Evolutionary conservation across 2,888 invertebrate species (phyloP).

Genomic region (Dasypogon diadema): DNA sequence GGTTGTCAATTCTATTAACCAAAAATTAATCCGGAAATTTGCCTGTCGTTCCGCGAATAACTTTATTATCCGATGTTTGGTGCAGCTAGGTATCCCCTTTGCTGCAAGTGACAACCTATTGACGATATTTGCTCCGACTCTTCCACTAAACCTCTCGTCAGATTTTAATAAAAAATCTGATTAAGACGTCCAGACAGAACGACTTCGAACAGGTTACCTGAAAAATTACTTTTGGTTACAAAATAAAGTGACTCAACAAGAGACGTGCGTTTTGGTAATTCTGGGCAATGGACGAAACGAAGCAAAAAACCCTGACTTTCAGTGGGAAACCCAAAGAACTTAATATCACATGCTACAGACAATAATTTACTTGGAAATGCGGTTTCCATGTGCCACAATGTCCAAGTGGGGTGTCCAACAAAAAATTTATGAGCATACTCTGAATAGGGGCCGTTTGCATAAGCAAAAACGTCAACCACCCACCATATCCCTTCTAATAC

Average conservation of each 20-base stretch:
- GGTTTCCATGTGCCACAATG: constrained; percentile 49
- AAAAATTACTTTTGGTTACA: constrained; percentile 21
- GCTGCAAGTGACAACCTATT: too few species aligned
- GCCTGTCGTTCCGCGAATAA: too few species aligned
- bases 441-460: constrained; percentile 12
- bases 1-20: too few species aligned
- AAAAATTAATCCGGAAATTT: too few species aligned
- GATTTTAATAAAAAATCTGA: too few species aligned
- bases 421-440: constrained; percentile 37
- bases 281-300: not conserved
- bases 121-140: too few species aligned
- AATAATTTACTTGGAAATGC: constrained; percentile 51
- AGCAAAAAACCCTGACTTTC: constrained; percentile 17
- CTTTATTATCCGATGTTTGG: too few species aligned
- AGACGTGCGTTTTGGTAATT: constrained; percentile 36
- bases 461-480: constrained; percentile 36
- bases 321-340: constrained; percentile 47
- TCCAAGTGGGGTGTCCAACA: constrained; percentile 49
- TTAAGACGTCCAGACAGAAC: too few species aligned
- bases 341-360: constrained; percentile 50
- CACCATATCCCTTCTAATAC: not conserved
- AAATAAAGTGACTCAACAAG: constrained; percentile 30
- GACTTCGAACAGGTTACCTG: too few species aligned
- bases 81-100: too few species aligned
- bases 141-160: too few species aligned